A percentile compares a stretch with the other conserved stretches of the same genome.
Evolutionary conservation across 2,888 invertebrate species (phyloP).

Genomic region (Sarcophaga rosellei): DNA sequence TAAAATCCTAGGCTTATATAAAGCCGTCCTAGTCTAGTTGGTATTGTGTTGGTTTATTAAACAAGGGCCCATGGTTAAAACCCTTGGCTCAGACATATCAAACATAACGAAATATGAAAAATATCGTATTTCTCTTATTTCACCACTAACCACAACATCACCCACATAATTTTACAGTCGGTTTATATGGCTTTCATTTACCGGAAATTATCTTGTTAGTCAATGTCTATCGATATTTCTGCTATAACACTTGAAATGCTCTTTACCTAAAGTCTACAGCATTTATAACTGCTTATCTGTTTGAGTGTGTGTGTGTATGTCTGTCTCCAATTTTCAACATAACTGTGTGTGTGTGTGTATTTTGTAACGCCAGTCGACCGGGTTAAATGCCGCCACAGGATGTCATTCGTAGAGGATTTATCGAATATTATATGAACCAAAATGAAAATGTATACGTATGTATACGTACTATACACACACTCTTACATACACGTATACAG

Average conservation of each 20-base stretch:
- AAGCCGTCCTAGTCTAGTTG: too few relatives aligned
- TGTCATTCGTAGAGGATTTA: conserved; percentile 71
- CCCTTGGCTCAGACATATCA: too few relatives aligned
- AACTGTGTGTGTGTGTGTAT: conserved; percentile 6
- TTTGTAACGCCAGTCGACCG: conserved; percentile 43
- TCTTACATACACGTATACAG: neutral
- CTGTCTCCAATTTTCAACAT: neutral
- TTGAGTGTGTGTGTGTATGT: neutral
- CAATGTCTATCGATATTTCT: conserved; percentile 56
- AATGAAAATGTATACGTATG: conserved; percentile 55
- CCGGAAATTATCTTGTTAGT: conserved; percentile 65
- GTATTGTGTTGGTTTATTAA: neutral
- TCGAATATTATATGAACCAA: conserved; percentile 67
- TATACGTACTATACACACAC: neutral
- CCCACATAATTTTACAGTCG: neutral
- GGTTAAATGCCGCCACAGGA: conserved; percentile 72
- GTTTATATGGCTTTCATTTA: conserved; percentile 21
- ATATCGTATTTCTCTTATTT: neutral
- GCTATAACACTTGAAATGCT: conserved; percentile 4
- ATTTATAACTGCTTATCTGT: neutral
- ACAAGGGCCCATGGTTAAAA: neutral
- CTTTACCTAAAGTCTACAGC: conserved; percentile 9
- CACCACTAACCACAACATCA: neutral
- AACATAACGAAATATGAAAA: neutral
- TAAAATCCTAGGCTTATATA: too few relatives aligned